These are phyloP conservation scores for Galago senegalensis DNA, from an alignment of 2,797 vertebrate genomes.

Conservation along the genomic window DNA sequence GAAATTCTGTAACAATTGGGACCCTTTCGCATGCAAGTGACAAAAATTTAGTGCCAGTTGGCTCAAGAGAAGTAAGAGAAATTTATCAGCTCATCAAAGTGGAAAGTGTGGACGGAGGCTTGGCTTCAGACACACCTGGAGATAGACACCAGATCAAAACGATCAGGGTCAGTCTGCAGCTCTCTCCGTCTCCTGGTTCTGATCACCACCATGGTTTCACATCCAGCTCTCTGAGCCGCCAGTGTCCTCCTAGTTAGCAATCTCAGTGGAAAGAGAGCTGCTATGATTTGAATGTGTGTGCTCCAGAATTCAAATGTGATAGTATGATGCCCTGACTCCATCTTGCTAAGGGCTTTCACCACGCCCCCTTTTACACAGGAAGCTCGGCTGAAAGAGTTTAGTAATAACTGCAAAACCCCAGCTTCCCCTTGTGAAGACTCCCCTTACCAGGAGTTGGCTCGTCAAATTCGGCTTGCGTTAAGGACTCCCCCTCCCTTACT, in stretches of 20 bases:
- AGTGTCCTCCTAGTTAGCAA: background rate
- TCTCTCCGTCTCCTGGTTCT: background rate
- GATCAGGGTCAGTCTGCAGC: rapidly evolving
- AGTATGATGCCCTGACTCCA: no score
- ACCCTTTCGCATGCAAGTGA: constrained; percentile 47
- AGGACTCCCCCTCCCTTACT: no score
- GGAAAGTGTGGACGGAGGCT: background rate
- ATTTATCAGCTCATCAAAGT: background rate
- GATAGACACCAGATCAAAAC: background rate
- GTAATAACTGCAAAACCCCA: no score
- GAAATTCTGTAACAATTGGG: constrained; percentile 45
- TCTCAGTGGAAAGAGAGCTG: background rate
- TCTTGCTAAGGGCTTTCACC: no score
- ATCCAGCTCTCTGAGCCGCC: background rate
- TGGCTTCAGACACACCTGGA: background rate
- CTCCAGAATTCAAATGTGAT: background rate
- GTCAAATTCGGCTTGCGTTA: no score
- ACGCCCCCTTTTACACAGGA: no score
- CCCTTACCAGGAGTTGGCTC: no score
- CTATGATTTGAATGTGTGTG: background rate
- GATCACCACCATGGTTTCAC: background rate
- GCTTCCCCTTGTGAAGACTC: no score
- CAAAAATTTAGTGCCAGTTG: constrained; percentile 25
- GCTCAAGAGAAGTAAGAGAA: background rate
- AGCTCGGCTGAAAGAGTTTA: no score